These are phyloP conservation scores for Macaria notata DNA, from an alignment of 2,888 invertebrate genomes.

Conservation along the genomic window DNA sequence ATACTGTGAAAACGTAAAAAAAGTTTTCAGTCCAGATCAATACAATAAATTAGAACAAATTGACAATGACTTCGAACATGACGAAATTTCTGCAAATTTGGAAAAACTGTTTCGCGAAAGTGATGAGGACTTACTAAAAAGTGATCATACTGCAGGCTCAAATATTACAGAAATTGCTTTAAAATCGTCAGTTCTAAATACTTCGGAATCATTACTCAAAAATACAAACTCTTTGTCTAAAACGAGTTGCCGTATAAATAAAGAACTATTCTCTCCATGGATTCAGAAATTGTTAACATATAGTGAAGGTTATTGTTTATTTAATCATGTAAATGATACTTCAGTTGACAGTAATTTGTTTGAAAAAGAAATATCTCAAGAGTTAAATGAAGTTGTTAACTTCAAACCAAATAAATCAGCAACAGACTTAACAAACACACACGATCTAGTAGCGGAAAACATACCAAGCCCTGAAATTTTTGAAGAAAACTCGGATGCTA, in stretches of 20 bases:
- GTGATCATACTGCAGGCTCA: background rate
- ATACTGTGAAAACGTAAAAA: conserved; percentile 3
- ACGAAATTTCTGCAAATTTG: conserved; percentile 20
- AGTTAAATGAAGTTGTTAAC: background rate
- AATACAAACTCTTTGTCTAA: background rate
- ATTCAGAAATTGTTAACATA: conserved; percentile 60
- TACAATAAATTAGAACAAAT: conserved; percentile 8
- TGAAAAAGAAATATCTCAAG: background rate
- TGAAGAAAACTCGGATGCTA: no score
- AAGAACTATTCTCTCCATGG: conserved; percentile 61
- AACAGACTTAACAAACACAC: no score
- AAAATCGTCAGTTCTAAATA: no score
- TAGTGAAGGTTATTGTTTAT: conserved; percentile 42
- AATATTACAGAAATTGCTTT: no score
- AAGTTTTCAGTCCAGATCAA: conserved; percentile 3
- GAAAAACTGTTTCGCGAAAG: conserved; percentile 22
- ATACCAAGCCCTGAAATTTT: no score
- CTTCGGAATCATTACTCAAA: no score
- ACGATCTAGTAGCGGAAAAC: no score
- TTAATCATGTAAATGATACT: background rate
- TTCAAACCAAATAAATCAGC: no score
- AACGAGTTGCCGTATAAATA: conserved; percentile 26
- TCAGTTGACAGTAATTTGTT: background rate
- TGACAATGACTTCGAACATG: conserved; percentile 18
- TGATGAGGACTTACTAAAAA: conserved; percentile 4